Evolutionary conservation across 2,888 invertebrate genomes (phyloP), one percentile per base, ranked within the genome.

Genomic region (Nemapogon koenigi): DNA sequence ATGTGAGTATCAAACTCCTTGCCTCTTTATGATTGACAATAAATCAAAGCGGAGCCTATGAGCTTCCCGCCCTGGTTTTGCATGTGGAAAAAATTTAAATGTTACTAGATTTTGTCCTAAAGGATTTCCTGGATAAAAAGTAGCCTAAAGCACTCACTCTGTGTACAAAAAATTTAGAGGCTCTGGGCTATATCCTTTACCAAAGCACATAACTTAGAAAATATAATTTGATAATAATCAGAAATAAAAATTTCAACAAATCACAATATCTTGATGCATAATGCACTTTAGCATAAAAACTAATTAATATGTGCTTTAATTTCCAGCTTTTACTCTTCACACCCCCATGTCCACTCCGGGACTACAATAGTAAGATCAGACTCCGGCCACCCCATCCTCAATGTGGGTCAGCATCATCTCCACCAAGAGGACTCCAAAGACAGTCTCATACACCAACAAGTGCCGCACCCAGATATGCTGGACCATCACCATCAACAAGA

Each of bases 401-500:
- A 59, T 49, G 73, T 76, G 64, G 81, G n/a, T n/a, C n/a, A 81
- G 49, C 76, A 67, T 40, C 71, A 73, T 46, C 63, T 56, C 42
- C 53, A 49, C 7, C 70, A 69, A 43, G 72, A 76, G 49, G 79
- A 80, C 54, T 79, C 75, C 41, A 76, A 76, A 52, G 78, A 79
- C 53, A 78, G 76, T 55, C 67, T 75, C 38, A 70, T 73, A 53
- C 50, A 63, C 48, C 79, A 78, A 16, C 78, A 76, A 56, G 70
- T 71, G 51, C 72, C 70, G 53, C 75, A 76, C 46, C 76, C 73
- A 48, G 70, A 75, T 48, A 71, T 76, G 49, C 61, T 78, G 54
- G 62, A 75, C 62, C 76, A 79, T 48, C 80, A 78, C 45, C 78
- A 79, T 37, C 76, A 73, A 44, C 69, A 70, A 48, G 71, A 76